Conservation (phyloP, 1,140 invertebrate genomes). For the Leptinotarsa texana region DNA sequence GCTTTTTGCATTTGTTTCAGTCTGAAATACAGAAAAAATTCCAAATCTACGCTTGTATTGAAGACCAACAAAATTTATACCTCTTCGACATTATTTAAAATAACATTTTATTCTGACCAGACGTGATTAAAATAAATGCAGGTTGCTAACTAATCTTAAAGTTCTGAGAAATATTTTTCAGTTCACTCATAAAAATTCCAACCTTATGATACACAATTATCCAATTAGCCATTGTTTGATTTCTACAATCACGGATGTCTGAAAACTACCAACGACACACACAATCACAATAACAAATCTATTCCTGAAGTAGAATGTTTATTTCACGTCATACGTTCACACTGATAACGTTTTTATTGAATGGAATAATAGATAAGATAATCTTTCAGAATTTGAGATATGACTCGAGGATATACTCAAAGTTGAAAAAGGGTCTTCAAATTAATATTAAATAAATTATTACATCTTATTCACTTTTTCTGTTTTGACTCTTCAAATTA, state of each 20-base stretch:
- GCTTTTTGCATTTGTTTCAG: slow-evolving; percentile 54
- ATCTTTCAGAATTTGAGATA: background rate
- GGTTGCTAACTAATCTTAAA: background rate
- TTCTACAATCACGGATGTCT: background rate
- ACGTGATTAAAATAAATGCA: background rate
- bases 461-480: too few species aligned
- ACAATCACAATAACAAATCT: background rate
- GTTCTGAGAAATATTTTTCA: background rate
- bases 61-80: background rate
- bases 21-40: slow-evolving; percentile 30
- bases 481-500: too few species aligned
- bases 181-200: background rate
- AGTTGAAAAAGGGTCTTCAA: too few species aligned
- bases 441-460: too few species aligned
- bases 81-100: background rate
- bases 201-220: background rate
- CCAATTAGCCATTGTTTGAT: background rate
- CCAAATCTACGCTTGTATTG: background rate
- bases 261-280: background rate
- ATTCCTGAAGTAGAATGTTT: background rate
- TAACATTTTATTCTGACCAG: background rate
- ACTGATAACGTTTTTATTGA: slow-evolving; percentile 4
- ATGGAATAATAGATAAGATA: background rate
- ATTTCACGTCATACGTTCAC: background rate
- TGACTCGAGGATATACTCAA: background rate